Percentiles rank a stretch among this genome's conserved stretches.
Conservation (phyloP, 1,140 invertebrate species). For the Contarinia nasturtii region DNA sequence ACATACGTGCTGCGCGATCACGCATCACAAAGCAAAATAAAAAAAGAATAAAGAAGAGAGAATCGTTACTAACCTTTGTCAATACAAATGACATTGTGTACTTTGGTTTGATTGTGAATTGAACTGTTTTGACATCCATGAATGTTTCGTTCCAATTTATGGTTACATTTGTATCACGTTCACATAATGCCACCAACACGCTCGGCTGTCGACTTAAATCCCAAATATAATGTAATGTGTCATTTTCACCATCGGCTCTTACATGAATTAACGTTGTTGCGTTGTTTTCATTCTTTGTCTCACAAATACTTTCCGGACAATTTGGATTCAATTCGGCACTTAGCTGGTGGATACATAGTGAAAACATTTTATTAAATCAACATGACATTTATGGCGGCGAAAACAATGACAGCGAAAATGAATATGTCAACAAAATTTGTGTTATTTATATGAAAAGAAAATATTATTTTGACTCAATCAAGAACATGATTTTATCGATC, state of each 20-base stretch:
- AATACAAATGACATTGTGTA: constrained; percentile 33
- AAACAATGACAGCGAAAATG: too few relatives aligned
- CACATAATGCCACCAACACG: constrained; percentile 27
- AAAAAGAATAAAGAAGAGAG: too few relatives aligned
- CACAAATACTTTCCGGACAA: neutral
- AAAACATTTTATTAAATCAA: too few relatives aligned
- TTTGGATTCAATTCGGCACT: neutral
- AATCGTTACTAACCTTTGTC: constrained; percentile 26
- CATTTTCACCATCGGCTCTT: constrained; percentile 26
- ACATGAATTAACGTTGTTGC: constrained; percentile 27
- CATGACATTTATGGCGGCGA: too few relatives aligned
- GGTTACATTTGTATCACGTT: constrained; percentile 21
- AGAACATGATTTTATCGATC: too few relatives aligned
- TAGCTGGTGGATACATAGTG: too few relatives aligned
- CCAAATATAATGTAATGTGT: constrained; percentile 38
- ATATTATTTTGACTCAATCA: too few relatives aligned
- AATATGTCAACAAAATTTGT: too few relatives aligned
- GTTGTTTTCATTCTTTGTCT: neutral
- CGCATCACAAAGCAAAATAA: too few relatives aligned
- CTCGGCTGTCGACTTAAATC: constrained; percentile 33
- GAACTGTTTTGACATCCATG: constrained; percentile 19
- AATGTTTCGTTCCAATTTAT: constrained; percentile 24
- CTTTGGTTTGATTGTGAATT: constrained; percentile 23
- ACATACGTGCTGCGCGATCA: too few relatives aligned
- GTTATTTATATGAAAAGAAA: too few relatives aligned